Percentiles rank a stretch among this genome's conserved stretches.
phyloP scores from a whole-genome alignment of 2,888 invertebrate species.

The Lamellibrachia columna region DNA sequence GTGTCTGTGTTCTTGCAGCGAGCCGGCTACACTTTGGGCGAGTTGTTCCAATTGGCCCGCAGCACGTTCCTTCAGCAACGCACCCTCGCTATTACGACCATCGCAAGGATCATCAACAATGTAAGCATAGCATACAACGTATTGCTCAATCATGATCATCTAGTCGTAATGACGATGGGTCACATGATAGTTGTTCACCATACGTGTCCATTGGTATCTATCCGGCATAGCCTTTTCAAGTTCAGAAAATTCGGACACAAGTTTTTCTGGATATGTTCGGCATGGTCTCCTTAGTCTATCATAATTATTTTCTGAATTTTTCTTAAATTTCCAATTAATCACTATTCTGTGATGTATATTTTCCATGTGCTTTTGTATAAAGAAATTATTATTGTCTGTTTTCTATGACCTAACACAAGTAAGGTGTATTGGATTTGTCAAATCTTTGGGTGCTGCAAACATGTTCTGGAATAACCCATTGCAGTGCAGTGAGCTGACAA shows the following conservation, averaged over 20 bases:
- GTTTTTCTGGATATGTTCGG: too few relatives aligned
- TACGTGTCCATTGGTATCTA: too few relatives aligned
- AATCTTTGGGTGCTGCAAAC: not conserved
- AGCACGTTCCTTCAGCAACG: conserved; percentile 83
- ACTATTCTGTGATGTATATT: too few relatives aligned
- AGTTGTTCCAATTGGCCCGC: conserved; percentile 81
- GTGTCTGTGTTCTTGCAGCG: conserved; percentile 46
- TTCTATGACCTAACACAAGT: not conserved
- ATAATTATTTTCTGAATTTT: not conserved
- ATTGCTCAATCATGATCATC: too few relatives aligned
- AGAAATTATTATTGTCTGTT: not conserved
- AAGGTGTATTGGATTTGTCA: not conserved
- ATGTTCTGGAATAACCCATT: not conserved
- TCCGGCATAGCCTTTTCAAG: too few relatives aligned
- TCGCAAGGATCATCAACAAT: conserved; percentile 76
- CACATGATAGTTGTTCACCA: too few relatives aligned
- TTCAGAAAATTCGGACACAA: too few relatives aligned
- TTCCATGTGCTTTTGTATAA: not conserved
- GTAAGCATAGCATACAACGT: conserved; percentile 45
- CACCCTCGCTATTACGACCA: conserved; percentile 79
- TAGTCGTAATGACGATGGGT: too few relatives aligned
- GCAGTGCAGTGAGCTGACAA: not conserved
- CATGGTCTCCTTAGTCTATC: too few relatives aligned
- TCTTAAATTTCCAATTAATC: too few relatives aligned
- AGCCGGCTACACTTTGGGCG: conserved; percentile 88